Percentiles rank a stretch among this genome's conserved stretches.
These are phyloP conservation scores for Actinia tenebrosa DNA, from an alignment of 64 coral and sea anemone species.

Conservation along the genomic window DNA sequence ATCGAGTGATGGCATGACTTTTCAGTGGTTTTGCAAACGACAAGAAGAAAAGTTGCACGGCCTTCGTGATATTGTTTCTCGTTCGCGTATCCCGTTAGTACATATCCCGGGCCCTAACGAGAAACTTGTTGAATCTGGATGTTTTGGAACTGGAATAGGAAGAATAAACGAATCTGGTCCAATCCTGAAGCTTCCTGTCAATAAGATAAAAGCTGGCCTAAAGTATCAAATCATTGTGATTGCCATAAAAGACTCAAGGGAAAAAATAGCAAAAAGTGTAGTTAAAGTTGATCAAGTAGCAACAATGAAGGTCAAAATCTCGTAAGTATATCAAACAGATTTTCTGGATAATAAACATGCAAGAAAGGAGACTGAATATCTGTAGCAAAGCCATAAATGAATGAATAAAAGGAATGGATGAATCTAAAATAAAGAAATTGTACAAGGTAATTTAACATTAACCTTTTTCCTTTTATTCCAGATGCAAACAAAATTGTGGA, in stretches of 20 bases:
- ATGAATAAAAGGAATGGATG: too few relatives aligned
- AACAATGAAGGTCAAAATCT: constrained; percentile 11
- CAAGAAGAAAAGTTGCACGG: neutral
- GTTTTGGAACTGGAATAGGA: constrained; percentile 17
- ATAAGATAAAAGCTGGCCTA: neutral
- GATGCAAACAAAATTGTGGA: constrained; percentile 29
- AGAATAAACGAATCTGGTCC: neutral
- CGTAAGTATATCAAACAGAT: neutral
- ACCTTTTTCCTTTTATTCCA: neutral
- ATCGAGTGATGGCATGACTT: neutral
- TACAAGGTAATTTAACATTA: neutral
- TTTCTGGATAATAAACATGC: too few relatives aligned
- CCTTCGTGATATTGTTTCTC: neutral
- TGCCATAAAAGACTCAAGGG: neutral
- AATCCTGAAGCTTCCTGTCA: neutral
- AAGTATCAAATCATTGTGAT: constrained; percentile 2
- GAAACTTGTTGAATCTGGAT: constrained; percentile 9
- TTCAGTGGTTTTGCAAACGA: constrained; percentile 18
- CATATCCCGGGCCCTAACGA: neutral
- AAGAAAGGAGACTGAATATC: too few relatives aligned
- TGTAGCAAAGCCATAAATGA: too few relatives aligned
- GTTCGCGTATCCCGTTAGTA: neutral
- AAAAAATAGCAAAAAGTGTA: neutral
- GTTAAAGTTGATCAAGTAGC: constrained; percentile 24
- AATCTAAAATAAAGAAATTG: too few relatives aligned